Percentiles rank a stretch among this genome's conserved stretches.
Evolutionary conservation across 2,888 invertebrate species (phyloP).

Genomic region (Tenthredo distinguenda): DNA sequence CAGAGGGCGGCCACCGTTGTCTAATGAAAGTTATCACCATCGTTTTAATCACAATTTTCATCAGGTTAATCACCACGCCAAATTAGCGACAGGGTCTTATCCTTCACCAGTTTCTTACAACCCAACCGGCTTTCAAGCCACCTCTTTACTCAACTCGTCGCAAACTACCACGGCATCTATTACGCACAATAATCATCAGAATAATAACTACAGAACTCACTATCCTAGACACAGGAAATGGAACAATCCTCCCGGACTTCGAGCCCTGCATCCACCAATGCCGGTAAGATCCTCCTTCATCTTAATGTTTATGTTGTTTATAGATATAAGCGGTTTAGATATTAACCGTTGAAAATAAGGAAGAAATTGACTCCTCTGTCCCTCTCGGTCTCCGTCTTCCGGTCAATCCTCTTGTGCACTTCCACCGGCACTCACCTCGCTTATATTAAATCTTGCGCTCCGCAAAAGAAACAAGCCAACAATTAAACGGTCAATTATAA

Average conservation of each 20-base stretch:
- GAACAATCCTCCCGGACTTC: conserved; percentile 65
- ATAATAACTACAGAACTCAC: conserved; percentile 61
- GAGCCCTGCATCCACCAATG: conserved; percentile 67
- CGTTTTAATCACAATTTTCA: conserved; percentile 60
- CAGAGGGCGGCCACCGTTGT: conserved; percentile 31
- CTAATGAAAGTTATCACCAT: conserved; percentile 53
- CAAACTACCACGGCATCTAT: neutral
- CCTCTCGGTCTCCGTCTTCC: conserved; percentile 42
- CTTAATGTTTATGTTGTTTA: neutral
- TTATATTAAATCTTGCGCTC: conserved; percentile 18
- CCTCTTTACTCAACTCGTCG: conserved; percentile 54
- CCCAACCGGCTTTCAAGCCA: conserved; percentile 60
- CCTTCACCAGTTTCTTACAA: conserved; percentile 58
- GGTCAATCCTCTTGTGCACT: conserved; percentile 25
- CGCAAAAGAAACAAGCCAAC: conserved; percentile 23
- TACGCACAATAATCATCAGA: conserved; percentile 60
- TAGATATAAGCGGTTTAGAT: conserved; percentile 58
- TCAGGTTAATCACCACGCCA: conserved; percentile 54
- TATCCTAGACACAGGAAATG: conserved; percentile 68
- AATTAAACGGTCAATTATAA: conserved; percentile 50
- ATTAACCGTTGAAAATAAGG: neutral
- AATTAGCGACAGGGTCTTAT: conserved; percentile 54
- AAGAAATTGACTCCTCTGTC: neutral
- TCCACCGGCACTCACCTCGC: conserved; percentile 30
- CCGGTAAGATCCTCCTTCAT: conserved; percentile 62